These are phyloP conservation scores for Stomatorhinus ivindoensis DNA, from an alignment of 2,113 vertebrate genomes.

Conservation along the genomic window DNA sequence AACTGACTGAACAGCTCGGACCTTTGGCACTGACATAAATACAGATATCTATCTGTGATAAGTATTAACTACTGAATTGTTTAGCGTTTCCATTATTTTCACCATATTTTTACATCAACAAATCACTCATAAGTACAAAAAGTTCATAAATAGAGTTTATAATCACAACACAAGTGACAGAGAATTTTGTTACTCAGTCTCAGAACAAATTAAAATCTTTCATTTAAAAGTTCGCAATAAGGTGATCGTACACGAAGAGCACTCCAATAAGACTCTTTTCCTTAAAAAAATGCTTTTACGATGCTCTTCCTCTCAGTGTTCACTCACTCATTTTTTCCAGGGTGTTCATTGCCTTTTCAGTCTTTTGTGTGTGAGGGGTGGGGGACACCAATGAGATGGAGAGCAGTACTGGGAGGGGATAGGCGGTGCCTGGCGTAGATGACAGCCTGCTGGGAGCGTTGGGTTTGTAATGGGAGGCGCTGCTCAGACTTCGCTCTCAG, in stretches of 20 bases:
- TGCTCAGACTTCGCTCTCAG: conserved; percentile 85
- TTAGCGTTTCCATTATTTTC: conserved; percentile 39
- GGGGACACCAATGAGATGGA: conserved; percentile 27
- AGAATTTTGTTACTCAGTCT: conserved; percentile 34
- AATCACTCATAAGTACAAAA: conserved; percentile 52
- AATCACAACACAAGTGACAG: conserved; percentile 39
- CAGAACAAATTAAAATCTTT: conserved; percentile 20
- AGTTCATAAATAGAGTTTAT: conserved; percentile 63
- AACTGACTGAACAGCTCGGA: conserved; percentile 13
- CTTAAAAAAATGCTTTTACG: conserved; percentile 27
- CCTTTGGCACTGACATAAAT: conserved; percentile 62
- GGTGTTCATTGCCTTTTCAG: conserved; percentile 35
- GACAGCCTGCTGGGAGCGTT: background rate
- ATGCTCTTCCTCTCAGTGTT: conserved; percentile 23
- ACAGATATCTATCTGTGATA: conserved; percentile 31
- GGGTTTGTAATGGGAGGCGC: background rate
- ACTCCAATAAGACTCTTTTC: conserved; percentile 26
- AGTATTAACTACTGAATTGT: conserved; percentile 35
- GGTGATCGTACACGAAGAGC: conserved; percentile 35
- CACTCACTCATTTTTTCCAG: conserved; percentile 28
- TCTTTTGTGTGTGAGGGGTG: conserved; percentile 29
- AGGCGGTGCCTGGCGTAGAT: background rate
- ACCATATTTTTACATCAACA: conserved; percentile 38
- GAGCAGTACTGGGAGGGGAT: background rate
- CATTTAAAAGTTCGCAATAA: conserved; percentile 31